Percentiles rank a stretch among this genome's conserved stretches.
These are phyloP conservation scores for Zelostemma sp. DNA, from an alignment of 1,140 invertebrate genomes.

Conservation along the genomic window DNA sequence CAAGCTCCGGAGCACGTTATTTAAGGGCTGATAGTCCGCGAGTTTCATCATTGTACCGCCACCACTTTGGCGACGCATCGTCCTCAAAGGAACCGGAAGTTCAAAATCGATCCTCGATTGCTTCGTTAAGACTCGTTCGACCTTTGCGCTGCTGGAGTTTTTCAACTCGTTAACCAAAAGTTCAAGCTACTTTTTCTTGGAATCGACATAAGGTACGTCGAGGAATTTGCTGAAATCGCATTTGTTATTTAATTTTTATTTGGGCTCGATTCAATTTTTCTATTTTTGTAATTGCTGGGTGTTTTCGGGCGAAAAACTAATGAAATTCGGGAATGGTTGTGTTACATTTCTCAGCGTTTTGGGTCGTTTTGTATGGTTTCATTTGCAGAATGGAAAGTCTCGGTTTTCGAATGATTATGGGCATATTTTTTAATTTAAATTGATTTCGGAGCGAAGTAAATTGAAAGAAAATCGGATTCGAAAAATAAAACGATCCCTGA, in stretches of 20 bases:
- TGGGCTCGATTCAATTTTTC: neutral
- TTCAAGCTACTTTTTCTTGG: neutral
- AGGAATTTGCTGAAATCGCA: neutral
- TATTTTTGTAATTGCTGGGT: too few relatives aligned
- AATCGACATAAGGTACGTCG: neutral
- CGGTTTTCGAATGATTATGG: too few relatives aligned
- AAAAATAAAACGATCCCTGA: too few relatives aligned
- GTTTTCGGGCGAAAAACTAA: neutral
- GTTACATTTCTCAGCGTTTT: neutral
- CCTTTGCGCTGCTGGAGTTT: neutral
- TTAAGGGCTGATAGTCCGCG: constrained; percentile 30
- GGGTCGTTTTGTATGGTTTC: too few relatives aligned
- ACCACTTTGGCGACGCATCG: constrained; percentile 23
- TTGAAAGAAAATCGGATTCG: too few relatives aligned
- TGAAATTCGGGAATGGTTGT: neutral
- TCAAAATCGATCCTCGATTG: neutral
- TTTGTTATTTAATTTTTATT: neutral
- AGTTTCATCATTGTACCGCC: constrained; percentile 39
- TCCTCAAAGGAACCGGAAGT: neutral
- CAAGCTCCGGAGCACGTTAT: constrained; percentile 5
- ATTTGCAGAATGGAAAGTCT: neutral
- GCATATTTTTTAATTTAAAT: too few relatives aligned
- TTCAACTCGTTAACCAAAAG: constrained; percentile 2
- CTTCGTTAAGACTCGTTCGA: neutral
- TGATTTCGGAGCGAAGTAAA: too few relatives aligned